These are phyloP conservation scores for Cotesia glomerata DNA, from an alignment of 1,140 invertebrate species.

Conservation along the genomic window DNA sequence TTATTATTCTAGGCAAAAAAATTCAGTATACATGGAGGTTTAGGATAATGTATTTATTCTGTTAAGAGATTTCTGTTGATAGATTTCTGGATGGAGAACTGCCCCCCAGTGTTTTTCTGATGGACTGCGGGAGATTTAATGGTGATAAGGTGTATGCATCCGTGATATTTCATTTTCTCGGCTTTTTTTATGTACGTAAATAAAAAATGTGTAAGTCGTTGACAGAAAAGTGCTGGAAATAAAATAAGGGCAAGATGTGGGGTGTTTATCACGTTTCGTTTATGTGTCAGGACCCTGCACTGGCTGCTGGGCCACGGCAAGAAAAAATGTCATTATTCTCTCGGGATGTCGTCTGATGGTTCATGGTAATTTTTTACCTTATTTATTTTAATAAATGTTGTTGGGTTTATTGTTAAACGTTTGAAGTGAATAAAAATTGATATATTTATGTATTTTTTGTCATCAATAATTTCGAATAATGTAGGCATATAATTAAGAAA, in stretches of 20 bases:
- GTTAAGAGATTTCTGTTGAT: constrained; percentile 49
- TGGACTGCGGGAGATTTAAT: constrained; percentile 27
- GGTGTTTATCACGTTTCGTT: constrained; percentile 52
- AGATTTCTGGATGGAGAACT: background rate
- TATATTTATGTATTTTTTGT: too few relatives aligned
- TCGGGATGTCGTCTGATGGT: constrained; percentile 50
- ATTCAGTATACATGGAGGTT: background rate
- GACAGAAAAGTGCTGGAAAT: constrained; percentile 4
- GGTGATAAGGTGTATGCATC: constrained; percentile 33
- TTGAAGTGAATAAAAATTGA: too few relatives aligned
- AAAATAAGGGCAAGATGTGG: constrained; percentile 9
- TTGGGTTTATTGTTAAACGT: background rate
- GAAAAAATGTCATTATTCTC: constrained; percentile 21
- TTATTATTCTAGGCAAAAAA: background rate
- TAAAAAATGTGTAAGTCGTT: constrained; percentile 3
- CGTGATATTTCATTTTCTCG: constrained; percentile 33
- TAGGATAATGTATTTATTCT: constrained; percentile 45
- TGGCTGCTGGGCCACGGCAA: constrained; percentile 31
- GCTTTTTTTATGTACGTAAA: constrained; percentile 9
- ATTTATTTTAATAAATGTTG: background rate
- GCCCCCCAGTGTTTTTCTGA: constrained; percentile 13
- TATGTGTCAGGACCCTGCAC: constrained; percentile 59
- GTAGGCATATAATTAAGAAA: too few relatives aligned
- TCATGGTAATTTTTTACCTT: constrained; percentile 59
- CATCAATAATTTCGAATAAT: too few relatives aligned